Evolutionary conservation across 2,888 invertebrate genomes (phyloP), one percentile per base, ranked within the genome.

Genomic region (Rotaria macrura): DNA sequence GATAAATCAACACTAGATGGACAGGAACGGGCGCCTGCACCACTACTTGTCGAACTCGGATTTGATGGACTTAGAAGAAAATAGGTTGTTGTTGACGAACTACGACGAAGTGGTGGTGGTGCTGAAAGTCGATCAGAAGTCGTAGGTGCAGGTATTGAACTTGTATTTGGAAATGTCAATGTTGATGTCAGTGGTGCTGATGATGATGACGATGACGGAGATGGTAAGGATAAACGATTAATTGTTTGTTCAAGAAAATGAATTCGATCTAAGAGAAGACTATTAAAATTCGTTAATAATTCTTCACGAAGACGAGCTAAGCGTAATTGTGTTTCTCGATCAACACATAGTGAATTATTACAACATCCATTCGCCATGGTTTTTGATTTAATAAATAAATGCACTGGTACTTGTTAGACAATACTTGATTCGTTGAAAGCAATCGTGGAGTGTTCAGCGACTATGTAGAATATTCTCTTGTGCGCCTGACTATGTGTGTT

Each of bases 1-100:
- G 79, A 43, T n/a, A 40, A 23, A 79, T 79, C 79, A 40, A 79
- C 79, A 79, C 79, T 79, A 12, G 79, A 79, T n/a, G 79, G 79
- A 79, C 79, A 79, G 43, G 79, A 79, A 10, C 79, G 79, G 9
- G 43, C 43, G n/a, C 79, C n/a, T 25, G n/a, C 43, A 12, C 40
- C 43, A 25, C 9, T 40, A 25, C n/a, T n/a, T 1, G 3, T 6
- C 23, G 12, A n/a, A 12, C 6, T 25, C 10, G 25, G 40, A 43
- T 10, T 25, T 1, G 25, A 2, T 25, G 79, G 79, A n/a, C 43
- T 43, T 43, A 43, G n/a, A 25, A 79, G 79, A 79, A 79, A 79
- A 79, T n/a, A 79, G 10, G 25, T 23, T n/a, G 79, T 43, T 43
- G 79, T 79, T n/a, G 79, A 79, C 14, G 43, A 43, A 79, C 79